Percentiles rank a stretch among this genome's conserved stretches.
Evolutionary conservation across 2,113 vertebrate genomes (phyloP).

Genomic region (Microtus oregoni): DNA sequence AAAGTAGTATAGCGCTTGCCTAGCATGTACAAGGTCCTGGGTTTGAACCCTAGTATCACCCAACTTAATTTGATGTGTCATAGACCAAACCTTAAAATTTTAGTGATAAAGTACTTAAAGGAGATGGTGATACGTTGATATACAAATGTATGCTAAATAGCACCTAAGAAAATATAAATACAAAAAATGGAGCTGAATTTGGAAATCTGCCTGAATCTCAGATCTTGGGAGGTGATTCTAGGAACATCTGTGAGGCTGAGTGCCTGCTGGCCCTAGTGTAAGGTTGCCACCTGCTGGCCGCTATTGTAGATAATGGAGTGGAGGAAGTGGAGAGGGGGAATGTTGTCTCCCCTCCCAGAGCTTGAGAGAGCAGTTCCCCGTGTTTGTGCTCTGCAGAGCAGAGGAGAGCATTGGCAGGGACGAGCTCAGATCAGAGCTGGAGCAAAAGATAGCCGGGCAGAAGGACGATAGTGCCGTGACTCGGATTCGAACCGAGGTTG

Average conservation of each 20-base stretch:
- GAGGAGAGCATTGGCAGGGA: neutral
- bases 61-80: neutral
- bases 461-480: conserved; percentile 80
- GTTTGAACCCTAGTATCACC: neutral
- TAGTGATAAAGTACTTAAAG: neutral
- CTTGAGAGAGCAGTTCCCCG: neutral
- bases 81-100: neutral
- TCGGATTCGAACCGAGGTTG: conserved; percentile 90
- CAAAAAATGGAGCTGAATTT: neutral
- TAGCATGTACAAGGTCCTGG: neutral
- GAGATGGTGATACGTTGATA: neutral
- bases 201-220: too few relatives aligned
- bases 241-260: neutral
- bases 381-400: neutral
- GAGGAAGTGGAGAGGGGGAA: too few relatives aligned
- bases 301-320: neutral
- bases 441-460: neutral
- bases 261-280: neutral
- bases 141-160: neutral
- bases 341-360: too few relatives aligned
- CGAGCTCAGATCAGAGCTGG: conserved; percentile 18
- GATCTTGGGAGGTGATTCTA: neutral
- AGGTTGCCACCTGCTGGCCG: neutral
- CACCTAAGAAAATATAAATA: neutral
- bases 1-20: neutral